phyloP scores from a whole-genome alignment of 2,797 vertebrate genomes.

The Falco biarmicus region DNA sequence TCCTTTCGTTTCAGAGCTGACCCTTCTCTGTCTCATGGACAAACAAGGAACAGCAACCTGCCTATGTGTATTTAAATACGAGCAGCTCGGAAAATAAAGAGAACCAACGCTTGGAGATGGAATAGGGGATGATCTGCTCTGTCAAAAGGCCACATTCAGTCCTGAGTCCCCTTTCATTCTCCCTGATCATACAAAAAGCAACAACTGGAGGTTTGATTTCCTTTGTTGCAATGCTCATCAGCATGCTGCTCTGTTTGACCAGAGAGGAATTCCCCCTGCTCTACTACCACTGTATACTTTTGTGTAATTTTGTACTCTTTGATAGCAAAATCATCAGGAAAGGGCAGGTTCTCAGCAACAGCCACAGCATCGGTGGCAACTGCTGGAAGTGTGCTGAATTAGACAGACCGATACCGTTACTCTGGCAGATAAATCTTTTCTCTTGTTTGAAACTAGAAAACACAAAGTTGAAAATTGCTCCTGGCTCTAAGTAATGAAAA shows the following conservation, averaged over 20 bases:
- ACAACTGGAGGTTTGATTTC: background rate
- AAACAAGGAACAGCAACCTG: background rate
- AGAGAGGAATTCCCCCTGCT: background rate
- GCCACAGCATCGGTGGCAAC: background rate
- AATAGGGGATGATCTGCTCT: background rate
- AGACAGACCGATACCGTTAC: background rate
- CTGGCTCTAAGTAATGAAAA: constrained; percentile 25
- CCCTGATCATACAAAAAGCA: background rate
- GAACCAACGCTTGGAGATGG: background rate
- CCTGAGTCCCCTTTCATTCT: background rate
- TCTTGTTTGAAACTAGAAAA: constrained; percentile 36
- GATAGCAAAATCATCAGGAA: background rate
- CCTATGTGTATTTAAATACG: background rate
- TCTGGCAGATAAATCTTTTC: constrained; percentile 19
- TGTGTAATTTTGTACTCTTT: background rate
- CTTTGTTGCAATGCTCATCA: background rate
- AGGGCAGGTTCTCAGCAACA: background rate
- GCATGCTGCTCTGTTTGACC: fast-evolving
- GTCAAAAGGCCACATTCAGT: background rate
- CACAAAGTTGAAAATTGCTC: constrained; percentile 14
- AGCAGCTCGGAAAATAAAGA: constrained; percentile 8
- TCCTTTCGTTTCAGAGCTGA: background rate
- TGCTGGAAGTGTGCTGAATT: background rate
- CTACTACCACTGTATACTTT: background rate
- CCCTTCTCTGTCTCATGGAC: background rate